Base-by-base conservation (phyloP, 2,797 vertebrate genomes). In the Heliangelus exortis region DNA sequence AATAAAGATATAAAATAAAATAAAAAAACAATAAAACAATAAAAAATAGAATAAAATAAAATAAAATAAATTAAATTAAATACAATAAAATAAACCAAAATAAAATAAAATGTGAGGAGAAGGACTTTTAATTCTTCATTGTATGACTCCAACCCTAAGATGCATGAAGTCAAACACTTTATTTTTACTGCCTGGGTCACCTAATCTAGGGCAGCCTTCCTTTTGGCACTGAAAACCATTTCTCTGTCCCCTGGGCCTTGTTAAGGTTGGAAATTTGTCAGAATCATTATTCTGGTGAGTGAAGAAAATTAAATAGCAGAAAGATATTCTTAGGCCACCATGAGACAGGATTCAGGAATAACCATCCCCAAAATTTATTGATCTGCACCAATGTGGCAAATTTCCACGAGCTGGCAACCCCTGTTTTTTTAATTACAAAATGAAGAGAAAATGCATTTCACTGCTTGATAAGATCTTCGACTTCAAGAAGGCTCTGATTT, bases 221-320 rank as follows among this genome's bases (percentile, higher is more conserved):
- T 74, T 83, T 80, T 83, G 87, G 79, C 69, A 53, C 75, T 15
- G 21, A 74, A 84, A 57, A 54, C 65, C 72, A 83, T 9, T 34
- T 34, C 65, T 51, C 47, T 72, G 79, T 91, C 84, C 69, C 95
- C 25, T 0, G 1, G 87, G 94, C 69, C 87, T 95, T 87, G 82
- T 89, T 93, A 95, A 84, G 43, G 5, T 91, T 85, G 92, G 87
- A 96, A 95, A 88, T 78, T 58, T 89, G 71, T 93, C 90, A 93
- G 83, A 65, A 87, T 68, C 11, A 0, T 43, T 87, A 20, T 47
- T 91, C 47, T 82, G 41, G 65, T 72, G 67, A 65, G 19, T 3
- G 69, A 91, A 72, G 85, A 91, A 65, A 87, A 66, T 79, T 81
- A 88, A 96, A 73, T 43, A 95, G 79, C 87, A 94, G 89, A 85